A percentile compares a stretch with the other conserved stretches of the same genome.
Conservation (phyloP, 2,113 vertebrate genomes). For the Rhadina sibilatrix region DNA sequence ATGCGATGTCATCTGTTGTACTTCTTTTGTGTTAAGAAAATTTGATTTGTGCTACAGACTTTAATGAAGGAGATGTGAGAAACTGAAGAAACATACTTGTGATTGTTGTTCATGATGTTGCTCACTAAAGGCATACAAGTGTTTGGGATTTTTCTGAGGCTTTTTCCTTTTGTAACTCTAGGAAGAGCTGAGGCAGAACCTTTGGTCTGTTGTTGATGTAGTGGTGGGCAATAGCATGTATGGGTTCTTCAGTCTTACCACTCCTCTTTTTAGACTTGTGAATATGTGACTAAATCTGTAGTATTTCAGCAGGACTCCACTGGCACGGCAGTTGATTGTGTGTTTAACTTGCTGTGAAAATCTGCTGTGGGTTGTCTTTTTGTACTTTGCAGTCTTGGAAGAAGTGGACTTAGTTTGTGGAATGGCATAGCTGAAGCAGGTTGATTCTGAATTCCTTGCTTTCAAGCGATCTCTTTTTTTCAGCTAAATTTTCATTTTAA, state of each 20-base stretch:
- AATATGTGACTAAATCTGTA: background rate
- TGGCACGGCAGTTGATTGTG: background rate
- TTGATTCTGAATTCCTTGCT: background rate
- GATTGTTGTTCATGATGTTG: accelerated
- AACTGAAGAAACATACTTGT: background rate
- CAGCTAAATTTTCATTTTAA: background rate
- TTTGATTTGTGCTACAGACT: background rate
- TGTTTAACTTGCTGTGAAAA: background rate
- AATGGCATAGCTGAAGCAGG: background rate
- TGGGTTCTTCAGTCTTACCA: background rate
- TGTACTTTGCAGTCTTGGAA: background rate
- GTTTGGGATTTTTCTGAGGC: background rate
- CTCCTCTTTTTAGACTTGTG: background rate
- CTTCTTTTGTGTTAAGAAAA: background rate
- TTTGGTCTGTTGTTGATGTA: background rate
- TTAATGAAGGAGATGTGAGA: background rate
- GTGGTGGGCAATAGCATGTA: background rate
- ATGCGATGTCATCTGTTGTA: background rate
- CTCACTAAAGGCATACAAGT: accelerated
- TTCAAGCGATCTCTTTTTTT: background rate
- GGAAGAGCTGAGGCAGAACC: background rate
- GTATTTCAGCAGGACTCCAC: background rate
- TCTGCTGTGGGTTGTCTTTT: background rate
- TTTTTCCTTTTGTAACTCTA: background rate
- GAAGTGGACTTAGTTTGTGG: background rate